A percentile compares a stretch with the other conserved stretches of the same genome.
Evolutionary conservation across 2,888 invertebrate genomes (phyloP).

Genomic region (Odontothrips loti): DNA sequence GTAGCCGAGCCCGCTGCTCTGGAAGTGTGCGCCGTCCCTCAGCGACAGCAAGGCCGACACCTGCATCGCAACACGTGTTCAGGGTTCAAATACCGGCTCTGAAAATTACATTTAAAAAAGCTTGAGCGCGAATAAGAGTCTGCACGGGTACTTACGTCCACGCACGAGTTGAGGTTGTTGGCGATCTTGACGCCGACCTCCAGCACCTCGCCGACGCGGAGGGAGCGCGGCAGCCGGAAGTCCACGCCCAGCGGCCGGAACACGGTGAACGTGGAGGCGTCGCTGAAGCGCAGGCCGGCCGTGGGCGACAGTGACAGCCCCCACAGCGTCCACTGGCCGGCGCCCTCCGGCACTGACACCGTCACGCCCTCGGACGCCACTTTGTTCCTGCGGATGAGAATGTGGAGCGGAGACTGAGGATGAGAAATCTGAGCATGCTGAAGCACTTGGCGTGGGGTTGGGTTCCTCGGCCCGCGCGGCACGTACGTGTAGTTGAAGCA

Average conservation of each 20-base stretch:
- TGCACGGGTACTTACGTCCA: conserved; percentile 57
- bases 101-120: no score
- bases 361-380: conserved; percentile 57
- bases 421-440: no score
- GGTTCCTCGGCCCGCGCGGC: no score
- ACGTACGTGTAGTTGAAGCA: conserved; percentile 62
- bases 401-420: no score
- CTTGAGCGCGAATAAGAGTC: neutral
- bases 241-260: conserved; percentile 61
- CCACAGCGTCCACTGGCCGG: conserved; percentile 63
- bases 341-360: conserved; percentile 57
- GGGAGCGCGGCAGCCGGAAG: conserved; percentile 56
- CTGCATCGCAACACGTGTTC: conserved; percentile 46
- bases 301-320: conserved; percentile 53
- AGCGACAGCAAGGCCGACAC: conserved; percentile 61
- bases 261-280: conserved; percentile 57
- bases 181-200: conserved; percentile 66
- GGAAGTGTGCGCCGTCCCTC: conserved; percentile 62
- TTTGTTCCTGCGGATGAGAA: conserved; percentile 49
- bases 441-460: no score
- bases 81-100: neutral
- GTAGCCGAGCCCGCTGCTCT: conserved; percentile 61
- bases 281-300: conserved; percentile 52
- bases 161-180: conserved; percentile 63
- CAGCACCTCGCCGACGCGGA: conserved; percentile 60